Base-by-base conservation (phyloP, 2,888 invertebrate species). In the Brenthis ino region DNA sequence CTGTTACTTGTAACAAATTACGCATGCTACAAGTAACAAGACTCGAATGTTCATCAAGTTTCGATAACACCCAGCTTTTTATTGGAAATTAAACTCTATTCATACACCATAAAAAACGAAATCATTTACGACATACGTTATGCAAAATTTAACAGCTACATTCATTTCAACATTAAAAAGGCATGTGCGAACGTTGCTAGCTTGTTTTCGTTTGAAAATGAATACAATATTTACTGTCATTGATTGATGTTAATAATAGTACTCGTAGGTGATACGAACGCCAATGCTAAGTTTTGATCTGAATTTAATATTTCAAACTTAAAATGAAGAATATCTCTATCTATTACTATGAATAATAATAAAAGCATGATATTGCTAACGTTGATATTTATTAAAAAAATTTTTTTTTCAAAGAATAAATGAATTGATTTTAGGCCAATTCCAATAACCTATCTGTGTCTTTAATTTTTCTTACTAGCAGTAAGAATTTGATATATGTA, bases 11-110 rank as follows among this genome's bases (percentile, higher is more conserved):
- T 63, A 24, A 43, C 61, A 67, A 63, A 55, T 28, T 56, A 55
- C 56, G 48, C 82, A 82, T 81, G 82, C 77, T 75, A 74, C 75
- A 66, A 55, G 55, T 20, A 20, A 20, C 20, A 20, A 20, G 20
- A 20, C 1, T 20, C 20, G 20, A 20, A 20, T 20, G 57, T 57
- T 69, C 54, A 37, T 60, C 24, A 20, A 14, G 24, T 43, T 63
- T 24, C n/a, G 20, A 57, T 51, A 63, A 61, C 55, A n/a, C 24
- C 2, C 2, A 37, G 56, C 48, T 63, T 56, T 43, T 14, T 37
- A 51, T 56, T 50, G 14, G 4, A 67, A 57, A 16, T 16, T 61
- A 63, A 24, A 57, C 61, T 57, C 12, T 57, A 67, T 63, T 8
- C 8, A 8, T 16, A 50, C 50, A 0, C 0, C 2, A 50, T 57